Conservation (phyloP, 1,140 invertebrate species). For the Drosophila sechellia region DNA sequence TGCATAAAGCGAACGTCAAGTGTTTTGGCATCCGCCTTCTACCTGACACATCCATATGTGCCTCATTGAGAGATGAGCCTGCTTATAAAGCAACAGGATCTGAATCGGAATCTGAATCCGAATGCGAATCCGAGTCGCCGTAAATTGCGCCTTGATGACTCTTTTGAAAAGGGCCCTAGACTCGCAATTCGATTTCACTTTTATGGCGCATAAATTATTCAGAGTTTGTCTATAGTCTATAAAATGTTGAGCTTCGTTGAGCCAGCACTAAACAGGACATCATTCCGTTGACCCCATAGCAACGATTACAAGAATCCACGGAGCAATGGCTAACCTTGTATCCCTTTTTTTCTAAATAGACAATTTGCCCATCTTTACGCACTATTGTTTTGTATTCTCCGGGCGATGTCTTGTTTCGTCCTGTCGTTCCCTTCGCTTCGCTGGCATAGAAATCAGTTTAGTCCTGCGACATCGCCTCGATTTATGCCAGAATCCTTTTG, state of each 20-base stretch:
- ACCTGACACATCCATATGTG: slow-evolving; percentile 46
- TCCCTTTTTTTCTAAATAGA: slow-evolving; percentile 73
- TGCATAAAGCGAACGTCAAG: slow-evolving; percentile 70
- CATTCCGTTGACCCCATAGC: slow-evolving; percentile 23
- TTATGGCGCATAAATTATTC: slow-evolving; percentile 78
- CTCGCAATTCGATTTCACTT: slow-evolving; percentile 73
- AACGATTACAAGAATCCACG: slow-evolving; percentile 9
- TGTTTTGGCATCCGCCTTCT: slow-evolving; percentile 52
- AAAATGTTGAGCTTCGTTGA: slow-evolving; percentile 75
- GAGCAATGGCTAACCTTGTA: slow-evolving; percentile 63
- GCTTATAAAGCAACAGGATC: slow-evolving; percentile 40
- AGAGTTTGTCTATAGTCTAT: slow-evolving; percentile 77
- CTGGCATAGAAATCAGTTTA: slow-evolving; percentile 75
- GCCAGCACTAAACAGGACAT: slow-evolving; percentile 47
- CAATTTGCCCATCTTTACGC: slow-evolving; percentile 76
- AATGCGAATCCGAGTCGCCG: slow-evolving; percentile 47
- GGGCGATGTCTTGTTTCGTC: slow-evolving; percentile 5
- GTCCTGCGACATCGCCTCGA: slow-evolving; percentile 62
- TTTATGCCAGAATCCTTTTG: slow-evolving; percentile 61
- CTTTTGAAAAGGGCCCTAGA: slow-evolving; percentile 43
- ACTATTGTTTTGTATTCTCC: slow-evolving; percentile 67
- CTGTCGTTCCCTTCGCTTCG: background rate
- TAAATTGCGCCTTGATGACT: slow-evolving; percentile 77
- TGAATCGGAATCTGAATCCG: slow-evolving; percentile 39
- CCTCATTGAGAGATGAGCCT: background rate